phyloP scores from a whole-genome alignment of 2,113 vertebrate genomes.

The Uria lomvia region DNA sequence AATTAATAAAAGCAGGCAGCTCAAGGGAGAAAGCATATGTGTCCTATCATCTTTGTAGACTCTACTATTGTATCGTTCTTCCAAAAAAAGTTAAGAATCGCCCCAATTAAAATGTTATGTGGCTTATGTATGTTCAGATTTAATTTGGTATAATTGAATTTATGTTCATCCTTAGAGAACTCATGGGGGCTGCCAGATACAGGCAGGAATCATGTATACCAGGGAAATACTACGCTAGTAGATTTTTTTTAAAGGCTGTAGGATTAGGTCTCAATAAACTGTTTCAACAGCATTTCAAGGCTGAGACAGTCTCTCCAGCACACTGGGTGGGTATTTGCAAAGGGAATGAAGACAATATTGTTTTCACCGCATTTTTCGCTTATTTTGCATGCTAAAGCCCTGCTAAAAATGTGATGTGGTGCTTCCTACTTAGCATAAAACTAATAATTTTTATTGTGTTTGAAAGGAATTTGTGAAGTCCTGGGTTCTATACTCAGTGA shows the following conservation, averaged over 20 bases:
- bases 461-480: background rate
- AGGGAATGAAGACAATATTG: background rate
- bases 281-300: background rate
- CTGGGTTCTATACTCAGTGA: background rate
- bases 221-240: background rate
- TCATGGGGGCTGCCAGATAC: background rate
- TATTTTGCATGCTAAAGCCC: background rate
- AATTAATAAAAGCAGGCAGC: background rate
- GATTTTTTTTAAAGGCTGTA: background rate
- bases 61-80: background rate
- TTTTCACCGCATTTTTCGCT: background rate
- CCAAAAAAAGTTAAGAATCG: background rate
- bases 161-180: background rate
- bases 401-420: background rate
- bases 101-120: background rate
- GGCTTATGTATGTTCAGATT: background rate
- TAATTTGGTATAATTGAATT: background rate
- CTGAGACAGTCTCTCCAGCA: background rate
- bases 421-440: background rate
- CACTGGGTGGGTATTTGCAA: background rate
- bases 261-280: constrained; percentile 11
- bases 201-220: background rate
- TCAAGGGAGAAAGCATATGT: background rate
- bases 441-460: background rate
- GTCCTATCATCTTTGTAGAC: background rate